These are phyloP conservation scores for Heloderma charlesbogerti DNA, from an alignment of 2,113 vertebrate genomes.

Conservation along the genomic window DNA sequence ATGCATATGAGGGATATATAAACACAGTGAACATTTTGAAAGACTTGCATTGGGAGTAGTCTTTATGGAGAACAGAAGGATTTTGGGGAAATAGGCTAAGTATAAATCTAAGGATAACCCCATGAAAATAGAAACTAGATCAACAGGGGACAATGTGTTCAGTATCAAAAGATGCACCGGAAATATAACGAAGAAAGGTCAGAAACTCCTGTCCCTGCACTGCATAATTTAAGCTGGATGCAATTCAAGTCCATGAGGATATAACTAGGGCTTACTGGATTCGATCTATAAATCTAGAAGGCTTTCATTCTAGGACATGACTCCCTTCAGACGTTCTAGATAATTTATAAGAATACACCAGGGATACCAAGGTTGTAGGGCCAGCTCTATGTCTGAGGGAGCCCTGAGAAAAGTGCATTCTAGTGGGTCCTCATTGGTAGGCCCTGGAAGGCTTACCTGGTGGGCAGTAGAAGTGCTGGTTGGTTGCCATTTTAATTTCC, in stretches of 20 bases:
- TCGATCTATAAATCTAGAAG: not conserved
- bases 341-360: no score
- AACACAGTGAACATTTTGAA: not conserved
- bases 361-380: not conserved
- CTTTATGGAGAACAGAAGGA: no score
- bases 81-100: no score
- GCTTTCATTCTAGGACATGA: not conserved
- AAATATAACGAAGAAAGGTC: not conserved
- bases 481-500: no score
- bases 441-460: no score
- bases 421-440: no score
- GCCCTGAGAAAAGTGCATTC: no score
- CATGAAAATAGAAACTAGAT: not conserved
- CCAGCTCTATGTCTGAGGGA: no score
- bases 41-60: not conserved
- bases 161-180: not conserved
- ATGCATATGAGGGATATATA: not conserved
- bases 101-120: not conserved
- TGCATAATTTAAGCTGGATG: not conserved
- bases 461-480: no score
- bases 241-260: not conserved
- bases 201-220: not conserved
- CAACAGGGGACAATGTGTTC: not conserved
- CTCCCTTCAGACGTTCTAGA: not conserved
- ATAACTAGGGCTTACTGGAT: not conserved